phyloP scores from a whole-genome alignment of 2,113 vertebrate species.

The Nannospalax galili region DNA sequence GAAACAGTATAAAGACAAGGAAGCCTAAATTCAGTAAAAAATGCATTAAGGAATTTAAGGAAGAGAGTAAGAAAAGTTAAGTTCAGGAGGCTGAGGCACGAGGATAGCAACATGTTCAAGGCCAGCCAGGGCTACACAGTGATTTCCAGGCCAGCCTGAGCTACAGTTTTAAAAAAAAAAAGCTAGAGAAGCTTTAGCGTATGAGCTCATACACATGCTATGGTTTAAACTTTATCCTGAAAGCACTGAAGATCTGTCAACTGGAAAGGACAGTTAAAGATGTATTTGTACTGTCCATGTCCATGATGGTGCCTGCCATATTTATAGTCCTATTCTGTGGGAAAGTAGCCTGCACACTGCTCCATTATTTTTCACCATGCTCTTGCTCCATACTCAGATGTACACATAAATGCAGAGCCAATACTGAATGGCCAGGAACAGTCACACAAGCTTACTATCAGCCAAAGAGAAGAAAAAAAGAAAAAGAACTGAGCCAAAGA shows the following conservation, averaged over 20 bases:
- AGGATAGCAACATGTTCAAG: background rate
- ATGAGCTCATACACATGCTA: background rate
- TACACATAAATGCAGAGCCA: conserved; percentile 36
- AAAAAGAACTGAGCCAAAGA: conserved; percentile 24
- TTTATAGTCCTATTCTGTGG: background rate
- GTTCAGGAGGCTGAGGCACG: background rate
- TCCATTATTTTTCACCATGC: conserved; percentile 44
- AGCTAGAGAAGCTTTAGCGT: background rate
- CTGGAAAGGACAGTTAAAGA: conserved; percentile 22
- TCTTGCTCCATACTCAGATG: background rate
- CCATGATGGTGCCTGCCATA: background rate
- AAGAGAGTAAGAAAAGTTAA: background rate
- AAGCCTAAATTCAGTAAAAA: conserved; percentile 10
- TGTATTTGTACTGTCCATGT: background rate
- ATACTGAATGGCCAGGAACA: conserved; percentile 36
- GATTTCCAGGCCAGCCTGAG: background rate
- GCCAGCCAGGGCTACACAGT: background rate
- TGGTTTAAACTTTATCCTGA: conserved; percentile 32
- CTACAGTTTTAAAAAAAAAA: background rate
- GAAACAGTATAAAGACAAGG: conserved; percentile 15
- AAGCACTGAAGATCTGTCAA: conserved; percentile 41
- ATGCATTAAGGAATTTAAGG: background rate
- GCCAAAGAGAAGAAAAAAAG: background rate
- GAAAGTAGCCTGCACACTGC: background rate
- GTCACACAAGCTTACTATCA: conserved; percentile 39